phyloP scores from a whole-genome alignment of 2,888 invertebrate species.

The Himalopsyche anomala region DNA sequence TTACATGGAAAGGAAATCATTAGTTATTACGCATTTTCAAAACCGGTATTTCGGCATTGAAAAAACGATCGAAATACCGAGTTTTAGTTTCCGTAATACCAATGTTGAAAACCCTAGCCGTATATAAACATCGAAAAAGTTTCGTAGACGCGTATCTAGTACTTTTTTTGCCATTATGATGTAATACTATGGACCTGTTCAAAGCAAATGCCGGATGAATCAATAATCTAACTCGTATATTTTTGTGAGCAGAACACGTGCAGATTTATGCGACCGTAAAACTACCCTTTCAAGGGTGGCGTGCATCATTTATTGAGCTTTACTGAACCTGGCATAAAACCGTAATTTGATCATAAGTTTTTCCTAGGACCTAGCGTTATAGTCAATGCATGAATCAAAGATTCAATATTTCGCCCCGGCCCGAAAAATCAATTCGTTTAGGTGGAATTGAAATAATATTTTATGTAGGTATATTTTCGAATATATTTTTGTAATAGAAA shows the following conservation, averaged over 20 bases:
- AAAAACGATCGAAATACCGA: no score
- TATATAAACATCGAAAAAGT: no score
- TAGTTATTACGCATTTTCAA: no score
- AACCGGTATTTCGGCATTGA: no score
- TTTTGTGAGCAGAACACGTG: slow-evolving; percentile 40
- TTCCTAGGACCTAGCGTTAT: slow-evolving; percentile 19
- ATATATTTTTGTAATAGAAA: neutral
- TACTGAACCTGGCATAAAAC: slow-evolving; percentile 37
- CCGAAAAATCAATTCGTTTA: slow-evolving; percentile 11
- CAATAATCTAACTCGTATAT: slow-evolving; percentile 19
- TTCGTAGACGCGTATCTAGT: neutral
- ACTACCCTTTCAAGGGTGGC: slow-evolving; percentile 36
- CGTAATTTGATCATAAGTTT: slow-evolving; percentile 43
- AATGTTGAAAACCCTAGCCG: no score
- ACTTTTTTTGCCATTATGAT: slow-evolving; percentile 20
- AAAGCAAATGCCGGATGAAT: slow-evolving; percentile 38
- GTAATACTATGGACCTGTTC: slow-evolving; percentile 27
- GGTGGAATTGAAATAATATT: slow-evolving; percentile 23
- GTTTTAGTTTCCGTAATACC: no score
- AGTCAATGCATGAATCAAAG: slow-evolving; percentile 42
- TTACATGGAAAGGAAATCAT: no score
- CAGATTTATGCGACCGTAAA: slow-evolving; percentile 39
- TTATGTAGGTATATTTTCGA: neutral
- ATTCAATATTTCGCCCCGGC: slow-evolving; percentile 31
- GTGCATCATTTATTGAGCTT: slow-evolving; percentile 37